Base-by-base conservation (phyloP, 2,888 invertebrate species). In the Stenchaetothrips biformis region DNA sequence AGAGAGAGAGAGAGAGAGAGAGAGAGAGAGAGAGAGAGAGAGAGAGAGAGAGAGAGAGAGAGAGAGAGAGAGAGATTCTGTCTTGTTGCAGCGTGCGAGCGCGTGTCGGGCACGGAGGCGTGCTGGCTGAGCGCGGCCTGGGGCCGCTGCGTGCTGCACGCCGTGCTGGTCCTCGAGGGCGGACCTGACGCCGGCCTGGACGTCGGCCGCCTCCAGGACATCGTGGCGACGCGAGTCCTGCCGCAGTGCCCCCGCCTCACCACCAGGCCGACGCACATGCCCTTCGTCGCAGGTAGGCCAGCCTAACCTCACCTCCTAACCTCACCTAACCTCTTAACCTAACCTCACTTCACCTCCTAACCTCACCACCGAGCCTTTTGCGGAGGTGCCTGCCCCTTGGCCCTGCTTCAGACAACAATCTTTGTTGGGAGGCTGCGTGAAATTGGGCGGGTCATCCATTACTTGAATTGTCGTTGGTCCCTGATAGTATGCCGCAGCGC, bases 101-200 rank as follows among this genome's bases (percentile, higher is more conserved):
- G 84, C 1, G 85, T 88, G 79, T 84, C 86, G 25, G 86, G 87
- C 21, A 86, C 86, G 37, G 89, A 89, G 83, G 85, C 86, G 25
- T 85, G 88, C 81, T 89, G 89, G 89, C 84, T 88, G 81, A 86
- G 87, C 27, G 84, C 85, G 79, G 84, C 85, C 48, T 85, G 85
- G 82, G 85, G 85, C 25, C 83, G 83, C 67, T 84, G 86, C n/a
- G 86, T 89, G n/a, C 86, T 87, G 37, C 89, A 89, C 83, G 87
- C 88, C 59, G 84, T 90, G 27, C 85, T 90, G 7, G 86, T 88
- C 74, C 85, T 90, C 79, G 89, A 89, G 82, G 81, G 82, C 47
- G 67, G 67, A 1, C 53, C 53, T 16, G 67, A 21, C 25, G 80
- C 80, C 6, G 81, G 81, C 85, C 84, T 90, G 82, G 87, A 87